phyloP scores from a whole-genome alignment of 2,888 invertebrate genomes.

The Pyrrhosoma nymphula region DNA sequence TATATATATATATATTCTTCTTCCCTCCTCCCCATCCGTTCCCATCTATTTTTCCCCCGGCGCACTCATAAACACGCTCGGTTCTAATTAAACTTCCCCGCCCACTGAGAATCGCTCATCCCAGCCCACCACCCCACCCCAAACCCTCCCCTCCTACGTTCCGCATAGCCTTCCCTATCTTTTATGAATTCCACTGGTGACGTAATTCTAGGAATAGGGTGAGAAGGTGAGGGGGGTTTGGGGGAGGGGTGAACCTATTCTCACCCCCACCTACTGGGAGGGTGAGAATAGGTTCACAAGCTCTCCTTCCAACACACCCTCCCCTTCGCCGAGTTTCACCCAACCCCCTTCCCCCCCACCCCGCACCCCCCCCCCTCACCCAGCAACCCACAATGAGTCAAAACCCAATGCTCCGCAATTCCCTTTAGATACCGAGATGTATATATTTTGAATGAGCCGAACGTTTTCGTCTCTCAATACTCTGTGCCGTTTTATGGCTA shows the following conservation, averaged over 20 bases:
- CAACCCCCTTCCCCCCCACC: neutral
- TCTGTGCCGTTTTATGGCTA: too few relatives aligned
- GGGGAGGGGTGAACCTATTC: too few relatives aligned
- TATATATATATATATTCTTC: neutral
- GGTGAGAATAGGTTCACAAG: too few relatives aligned
- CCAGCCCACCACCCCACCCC: neutral
- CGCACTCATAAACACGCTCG: slow-evolving; percentile 45
- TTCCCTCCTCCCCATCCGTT: neutral
- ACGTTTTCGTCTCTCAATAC: neutral
- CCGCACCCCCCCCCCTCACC: neutral
- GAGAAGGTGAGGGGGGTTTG: neutral
- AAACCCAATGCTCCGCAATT: neutral
- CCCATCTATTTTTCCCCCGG: neutral
- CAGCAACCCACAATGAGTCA: neutral
- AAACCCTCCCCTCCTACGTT: neutral
- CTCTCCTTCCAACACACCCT: too few relatives aligned
- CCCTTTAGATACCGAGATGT: neutral
- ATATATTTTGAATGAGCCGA: neutral
- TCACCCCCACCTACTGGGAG: neutral
- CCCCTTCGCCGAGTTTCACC: neutral
- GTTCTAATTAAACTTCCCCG: slow-evolving; percentile 50
- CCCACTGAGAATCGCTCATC: neutral
- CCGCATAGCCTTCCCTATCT: neutral
- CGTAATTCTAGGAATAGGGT: slow-evolving; percentile 7
- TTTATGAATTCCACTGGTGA: slow-evolving; percentile 1